Base-by-base conservation (phyloP, 2,888 invertebrate genomes). In the Ichneumoninae sp. region DNA sequence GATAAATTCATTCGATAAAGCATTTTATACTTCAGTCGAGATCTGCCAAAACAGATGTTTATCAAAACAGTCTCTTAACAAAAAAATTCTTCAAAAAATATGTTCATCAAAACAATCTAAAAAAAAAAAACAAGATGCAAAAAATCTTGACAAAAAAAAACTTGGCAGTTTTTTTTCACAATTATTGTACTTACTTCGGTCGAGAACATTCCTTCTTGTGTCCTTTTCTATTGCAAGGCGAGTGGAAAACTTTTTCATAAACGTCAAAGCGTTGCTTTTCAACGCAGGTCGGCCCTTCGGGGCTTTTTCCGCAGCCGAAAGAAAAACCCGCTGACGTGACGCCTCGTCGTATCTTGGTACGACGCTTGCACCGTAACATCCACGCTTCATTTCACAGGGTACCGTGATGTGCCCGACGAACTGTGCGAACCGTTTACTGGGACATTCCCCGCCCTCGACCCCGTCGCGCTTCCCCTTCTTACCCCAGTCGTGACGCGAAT, bases 381-480 rank as follows among this genome's bases (percentile, higher is more conserved):
- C 66, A 66, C 76, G 66, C 66, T 66, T 76, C 76, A 76, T 76
- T 76, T 76, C 76, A 76, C 76, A 33, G 16, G 22, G 36, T 40
- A 26, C 52, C 19, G 76, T 40, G 33, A 54, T 40, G 66, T 66
- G 76, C 76, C 33, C 76, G 76, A 40, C 66, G 66, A 76, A 76
- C 66, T 66, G 66, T 76, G 54, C 52, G 54, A 76, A 76, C 66
- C 76, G 66, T 76, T 76, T 76, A 66, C 66, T 66, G 66, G 40
- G 47, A 52, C 36, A 33, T 50, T 30, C 26, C 30, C 22, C 13
- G 10, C 30, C 13, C 30, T 16, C 60, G 10, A 8, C 22, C 54
- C 8, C 22, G 19, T 22, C 54, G 22, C 50, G 22, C 22, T 57
- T 4, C 26, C 13, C 6, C 22, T 47, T n/a, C 33, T 30, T 52